Conservation (phyloP, 2,113 vertebrate species). For the Pterocles burchelli region DNA sequence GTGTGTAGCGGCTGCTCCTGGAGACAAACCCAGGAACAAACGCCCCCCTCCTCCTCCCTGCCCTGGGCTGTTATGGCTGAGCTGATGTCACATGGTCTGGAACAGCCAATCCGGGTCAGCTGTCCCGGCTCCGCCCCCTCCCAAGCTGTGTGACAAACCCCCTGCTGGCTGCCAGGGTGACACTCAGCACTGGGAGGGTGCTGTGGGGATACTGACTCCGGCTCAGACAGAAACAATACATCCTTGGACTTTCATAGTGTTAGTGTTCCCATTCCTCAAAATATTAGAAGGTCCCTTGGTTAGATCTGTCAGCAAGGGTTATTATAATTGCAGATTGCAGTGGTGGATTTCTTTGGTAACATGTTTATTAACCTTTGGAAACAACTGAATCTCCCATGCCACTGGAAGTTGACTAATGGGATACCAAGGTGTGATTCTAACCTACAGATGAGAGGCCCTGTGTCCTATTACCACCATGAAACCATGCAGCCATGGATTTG, state of each 20-base stretch:
- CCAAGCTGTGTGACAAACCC: too few relatives aligned
- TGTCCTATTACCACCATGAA: neutral
- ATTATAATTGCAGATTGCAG: neutral
- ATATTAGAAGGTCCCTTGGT: neutral
- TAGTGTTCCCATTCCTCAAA: neutral
- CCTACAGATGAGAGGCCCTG: neutral
- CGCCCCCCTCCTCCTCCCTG: too few relatives aligned
- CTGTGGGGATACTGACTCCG: too few relatives aligned
- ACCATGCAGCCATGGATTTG: neutral
- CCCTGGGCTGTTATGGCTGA: too few relatives aligned
- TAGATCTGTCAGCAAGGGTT: neutral
- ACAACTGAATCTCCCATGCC: neutral
- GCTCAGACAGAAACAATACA: too few relatives aligned
- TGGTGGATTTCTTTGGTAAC: neutral
- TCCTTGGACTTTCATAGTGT: neutral
- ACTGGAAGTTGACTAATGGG: neutral
- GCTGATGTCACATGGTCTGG: too few relatives aligned
- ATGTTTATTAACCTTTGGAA: neutral
- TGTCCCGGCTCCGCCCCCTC: too few relatives aligned
- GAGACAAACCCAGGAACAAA: too few relatives aligned
- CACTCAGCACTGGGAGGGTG: too few relatives aligned
- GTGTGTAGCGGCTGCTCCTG: too few relatives aligned
- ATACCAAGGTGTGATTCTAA: neutral
- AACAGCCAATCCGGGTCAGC: too few relatives aligned
- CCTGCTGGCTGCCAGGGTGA: too few relatives aligned